A percentile compares a stretch with the other conserved stretches of the same genome.
These are phyloP conservation scores for Amblyteles armatorius DNA, from an alignment of 2,888 invertebrate genomes.

Conservation along the genomic window DNA sequence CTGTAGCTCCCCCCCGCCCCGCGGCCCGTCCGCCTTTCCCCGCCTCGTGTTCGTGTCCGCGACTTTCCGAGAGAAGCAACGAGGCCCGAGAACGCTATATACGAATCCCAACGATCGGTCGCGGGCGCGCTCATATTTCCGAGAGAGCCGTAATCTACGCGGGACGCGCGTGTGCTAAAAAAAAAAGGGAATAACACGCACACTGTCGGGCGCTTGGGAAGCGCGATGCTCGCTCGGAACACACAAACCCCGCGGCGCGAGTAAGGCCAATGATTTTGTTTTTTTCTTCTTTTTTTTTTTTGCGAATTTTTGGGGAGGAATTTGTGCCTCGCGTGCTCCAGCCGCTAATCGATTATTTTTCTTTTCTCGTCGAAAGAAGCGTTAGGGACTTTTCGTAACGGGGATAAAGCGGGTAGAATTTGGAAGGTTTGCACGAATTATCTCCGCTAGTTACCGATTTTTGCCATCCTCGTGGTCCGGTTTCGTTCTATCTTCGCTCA, in stretches of 20 bases:
- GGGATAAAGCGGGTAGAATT: neutral
- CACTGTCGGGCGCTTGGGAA: constrained; percentile 23
- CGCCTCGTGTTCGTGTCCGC: constrained; percentile 55
- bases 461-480: too few species aligned
- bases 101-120: constrained; percentile 54
- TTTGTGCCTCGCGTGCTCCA: neutral
- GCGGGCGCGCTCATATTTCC: constrained; percentile 66
- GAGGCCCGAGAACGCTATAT: constrained; percentile 39
- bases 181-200: constrained; percentile 35
- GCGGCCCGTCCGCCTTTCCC: neutral
- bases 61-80: constrained; percentile 62
- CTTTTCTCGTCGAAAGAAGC: neutral
- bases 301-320: neutral
- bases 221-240: constrained; percentile 20
- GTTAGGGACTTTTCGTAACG: neutral
- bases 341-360: neutral
- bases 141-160: constrained; percentile 68
- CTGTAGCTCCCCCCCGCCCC: constrained; percentile 28
- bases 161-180: constrained; percentile 54
- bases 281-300: constrained; percentile 12
- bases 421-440: neutral
- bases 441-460: too few species aligned
- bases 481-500: too few species aligned
- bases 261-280: constrained; percentile 17
- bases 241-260: constrained; percentile 28